Conservation (phyloP, 92 coral and sea anemone species). For the Palythoa heliodiscus region DNA sequence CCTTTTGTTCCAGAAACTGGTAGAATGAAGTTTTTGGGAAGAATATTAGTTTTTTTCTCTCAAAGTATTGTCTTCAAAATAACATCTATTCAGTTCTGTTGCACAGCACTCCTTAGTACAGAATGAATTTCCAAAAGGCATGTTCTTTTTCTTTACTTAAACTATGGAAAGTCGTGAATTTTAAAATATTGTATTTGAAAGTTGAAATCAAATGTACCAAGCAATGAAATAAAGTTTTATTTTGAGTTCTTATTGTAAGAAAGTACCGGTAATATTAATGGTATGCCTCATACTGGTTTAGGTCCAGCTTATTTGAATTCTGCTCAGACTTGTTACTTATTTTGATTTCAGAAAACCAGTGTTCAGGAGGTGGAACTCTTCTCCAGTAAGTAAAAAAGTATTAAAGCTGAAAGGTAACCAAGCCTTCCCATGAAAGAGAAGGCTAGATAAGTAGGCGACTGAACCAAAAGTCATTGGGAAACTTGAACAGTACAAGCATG, state of each 20-base stretch:
- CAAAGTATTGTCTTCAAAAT: no score
- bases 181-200: no score
- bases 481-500: no score
- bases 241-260: neutral
- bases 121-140: neutral
- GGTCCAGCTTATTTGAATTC: no score
- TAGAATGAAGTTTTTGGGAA: neutral
- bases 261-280: no score
- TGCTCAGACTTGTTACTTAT: neutral
- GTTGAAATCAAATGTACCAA: neutral
- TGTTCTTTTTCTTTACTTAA: no score
- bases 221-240: neutral
- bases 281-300: no score
- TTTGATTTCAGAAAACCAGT: conserved; percentile 66
- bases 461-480: no score
- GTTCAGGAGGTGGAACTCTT: conserved; percentile 85
- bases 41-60: neutral
- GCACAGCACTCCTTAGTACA: neutral
- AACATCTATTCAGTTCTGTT: neutral
- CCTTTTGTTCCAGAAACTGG: conserved; percentile 1
- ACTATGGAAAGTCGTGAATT: neutral
- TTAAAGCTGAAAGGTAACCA: no score
- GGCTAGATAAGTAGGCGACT: no score
- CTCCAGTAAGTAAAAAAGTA: conserved; percentile 74
- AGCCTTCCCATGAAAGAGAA: no score